Percentiles rank a stretch among this genome's conserved stretches.
Conservation (phyloP, 1,140 invertebrate genomes). For the Ceratina calcarata region DNA sequence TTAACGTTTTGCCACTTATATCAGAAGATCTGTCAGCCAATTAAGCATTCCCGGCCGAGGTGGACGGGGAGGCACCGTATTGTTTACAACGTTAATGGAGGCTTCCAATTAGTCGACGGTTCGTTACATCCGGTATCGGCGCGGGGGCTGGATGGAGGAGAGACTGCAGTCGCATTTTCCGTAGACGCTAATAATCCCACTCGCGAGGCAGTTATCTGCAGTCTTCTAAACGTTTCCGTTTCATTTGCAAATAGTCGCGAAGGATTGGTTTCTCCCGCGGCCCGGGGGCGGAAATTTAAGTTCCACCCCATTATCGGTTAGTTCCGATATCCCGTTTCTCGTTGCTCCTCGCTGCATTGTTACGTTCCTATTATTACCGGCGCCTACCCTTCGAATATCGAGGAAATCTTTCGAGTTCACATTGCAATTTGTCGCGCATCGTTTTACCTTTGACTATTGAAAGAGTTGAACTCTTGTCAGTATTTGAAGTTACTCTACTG, state of each 20-base stretch:
- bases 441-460: no score
- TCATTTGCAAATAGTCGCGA: slow-evolving; percentile 48
- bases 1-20: no score
- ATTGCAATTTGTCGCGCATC: background rate
- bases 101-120: slow-evolving; percentile 3
- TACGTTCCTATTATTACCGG: slow-evolving; percentile 48
- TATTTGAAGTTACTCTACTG: no score
- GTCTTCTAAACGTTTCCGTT: slow-evolving; percentile 42
- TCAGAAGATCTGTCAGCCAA: no score
- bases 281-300: slow-evolving; percentile 59
- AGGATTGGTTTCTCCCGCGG: slow-evolving; percentile 44
- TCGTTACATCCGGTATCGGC: background rate
- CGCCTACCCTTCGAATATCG: slow-evolving; percentile 40
- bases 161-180: background rate
- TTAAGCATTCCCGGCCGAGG: no score
- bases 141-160: background rate
- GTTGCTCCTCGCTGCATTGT: slow-evolving; percentile 31
- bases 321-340: slow-evolving; percentile 58
- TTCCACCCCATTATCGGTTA: slow-evolving; percentile 57
- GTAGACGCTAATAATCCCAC: slow-evolving; percentile 17
- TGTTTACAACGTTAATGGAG: no score
- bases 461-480: no score
- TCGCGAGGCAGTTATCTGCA: background rate
- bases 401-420: slow-evolving; percentile 27
- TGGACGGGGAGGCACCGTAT: background rate